These are phyloP conservation scores for Podargus strigoides DNA, from an alignment of 2,797 vertebrate species.

Conservation along the genomic window DNA sequence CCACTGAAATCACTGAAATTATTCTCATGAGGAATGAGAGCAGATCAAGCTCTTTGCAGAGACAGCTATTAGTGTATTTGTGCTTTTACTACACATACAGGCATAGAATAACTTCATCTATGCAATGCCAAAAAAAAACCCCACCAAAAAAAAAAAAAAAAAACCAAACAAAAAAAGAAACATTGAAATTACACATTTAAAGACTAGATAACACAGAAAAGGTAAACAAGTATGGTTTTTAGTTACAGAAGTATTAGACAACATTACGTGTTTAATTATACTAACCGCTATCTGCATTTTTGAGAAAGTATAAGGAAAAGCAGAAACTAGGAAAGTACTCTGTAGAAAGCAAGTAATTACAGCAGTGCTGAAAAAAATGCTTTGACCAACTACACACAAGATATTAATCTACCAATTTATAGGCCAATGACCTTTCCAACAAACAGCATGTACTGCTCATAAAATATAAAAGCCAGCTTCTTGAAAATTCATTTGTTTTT, in stretches of 20 bases:
- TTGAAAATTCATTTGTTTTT: background rate
- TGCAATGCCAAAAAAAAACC: background rate
- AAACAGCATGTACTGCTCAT: background rate
- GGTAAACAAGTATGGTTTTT: background rate
- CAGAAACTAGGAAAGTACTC: background rate
- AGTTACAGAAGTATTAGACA: background rate
- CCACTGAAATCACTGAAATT: background rate
- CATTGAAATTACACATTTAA: background rate
- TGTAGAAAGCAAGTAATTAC: background rate
- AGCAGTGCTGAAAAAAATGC: background rate
- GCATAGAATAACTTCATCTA: background rate
- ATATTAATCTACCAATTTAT: conserved; percentile 2
- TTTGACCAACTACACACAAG: background rate
- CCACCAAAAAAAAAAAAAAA: no score
- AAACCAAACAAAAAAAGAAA: background rate
- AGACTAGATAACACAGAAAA: background rate
- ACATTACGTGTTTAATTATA: background rate
- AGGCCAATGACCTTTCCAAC: background rate
- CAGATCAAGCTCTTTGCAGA: background rate
- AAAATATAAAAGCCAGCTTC: background rate
- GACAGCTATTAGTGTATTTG: background rate
- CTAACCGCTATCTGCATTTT: background rate
- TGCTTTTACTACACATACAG: background rate
- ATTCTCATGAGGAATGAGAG: background rate
- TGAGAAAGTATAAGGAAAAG: background rate